Evolutionary conservation across 2,113 vertebrate species (phyloP).

Genomic region (Stictonetta naevosa): DNA sequence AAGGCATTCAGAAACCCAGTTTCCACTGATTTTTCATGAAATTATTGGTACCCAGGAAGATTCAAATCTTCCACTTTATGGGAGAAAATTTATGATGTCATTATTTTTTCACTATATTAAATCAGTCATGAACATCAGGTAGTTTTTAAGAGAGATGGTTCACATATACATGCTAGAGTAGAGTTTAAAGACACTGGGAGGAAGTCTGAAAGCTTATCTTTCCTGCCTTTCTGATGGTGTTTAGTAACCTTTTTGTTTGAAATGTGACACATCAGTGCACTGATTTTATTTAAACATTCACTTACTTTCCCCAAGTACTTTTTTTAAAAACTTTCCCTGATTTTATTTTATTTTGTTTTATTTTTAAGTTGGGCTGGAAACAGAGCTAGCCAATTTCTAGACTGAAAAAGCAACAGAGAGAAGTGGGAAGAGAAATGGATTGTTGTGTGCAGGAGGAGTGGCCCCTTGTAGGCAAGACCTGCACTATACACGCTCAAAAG

Average conservation of each 20-base stretch:
- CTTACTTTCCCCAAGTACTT: background rate
- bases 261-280: background rate
- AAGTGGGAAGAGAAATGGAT: accelerated
- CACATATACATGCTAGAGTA: accelerated
- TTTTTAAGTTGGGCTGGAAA: background rate
- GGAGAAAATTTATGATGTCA: background rate
- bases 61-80: accelerated
- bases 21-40: background rate
- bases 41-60: accelerated
- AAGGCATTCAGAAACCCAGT: background rate
- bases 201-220: background rate
- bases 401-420: background rate
- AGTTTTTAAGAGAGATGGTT: background rate
- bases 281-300: background rate
- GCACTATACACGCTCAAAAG: background rate
- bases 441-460: background rate
- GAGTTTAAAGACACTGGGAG: background rate
- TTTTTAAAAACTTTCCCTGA: too few relatives aligned
- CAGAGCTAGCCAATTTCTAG: background rate
- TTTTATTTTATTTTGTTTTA: background rate
- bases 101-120: background rate
- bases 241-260: background rate
- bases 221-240: background rate
- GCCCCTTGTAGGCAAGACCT: background rate
- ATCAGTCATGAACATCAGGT: background rate